A percentile compares a stretch with the other conserved stretches of the same genome.
phyloP scores from a whole-genome alignment of 2,888 invertebrate genomes.

The Drosophila nigricruria region DNA sequence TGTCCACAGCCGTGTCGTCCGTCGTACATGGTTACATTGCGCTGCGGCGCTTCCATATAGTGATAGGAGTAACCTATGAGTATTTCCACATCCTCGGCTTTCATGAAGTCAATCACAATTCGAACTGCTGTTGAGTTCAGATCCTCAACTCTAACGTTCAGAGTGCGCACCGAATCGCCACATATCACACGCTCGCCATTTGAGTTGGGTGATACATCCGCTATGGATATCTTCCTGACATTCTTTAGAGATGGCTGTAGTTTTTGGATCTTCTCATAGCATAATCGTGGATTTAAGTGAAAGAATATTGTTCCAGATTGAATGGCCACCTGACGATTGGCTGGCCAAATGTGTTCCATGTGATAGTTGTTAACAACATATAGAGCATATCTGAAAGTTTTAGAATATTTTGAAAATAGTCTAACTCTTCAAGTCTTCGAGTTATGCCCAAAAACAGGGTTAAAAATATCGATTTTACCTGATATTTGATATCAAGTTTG shows the following conservation, averaged over 20 bases:
- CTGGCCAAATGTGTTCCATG: slow-evolving; percentile 88
- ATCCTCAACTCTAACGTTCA: slow-evolving; percentile 84
- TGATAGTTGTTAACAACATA: slow-evolving; percentile 89
- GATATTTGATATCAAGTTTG: too few relatives aligned
- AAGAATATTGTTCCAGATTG: slow-evolving; percentile 88
- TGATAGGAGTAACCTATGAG: slow-evolving; percentile 96
- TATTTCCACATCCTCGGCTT: slow-evolving; percentile 89
- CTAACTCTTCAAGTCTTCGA: too few relatives aligned
- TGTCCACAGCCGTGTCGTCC: slow-evolving; percentile 96
- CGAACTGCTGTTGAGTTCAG: slow-evolving; percentile 85
- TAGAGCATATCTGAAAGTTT: slow-evolving; percentile 85
- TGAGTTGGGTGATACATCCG: slow-evolving; percentile 87
- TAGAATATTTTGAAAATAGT: not conserved
- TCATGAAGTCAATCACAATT: slow-evolving; percentile 88
- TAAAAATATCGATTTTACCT: too few relatives aligned
- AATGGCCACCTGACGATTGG: slow-evolving; percentile 86
- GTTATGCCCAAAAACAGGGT: too few relatives aligned
- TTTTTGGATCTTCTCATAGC: slow-evolving; percentile 87
- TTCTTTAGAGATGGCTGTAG: slow-evolving; percentile 84
- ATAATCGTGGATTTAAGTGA: slow-evolving; percentile 91
- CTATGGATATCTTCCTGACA: slow-evolving; percentile 55
- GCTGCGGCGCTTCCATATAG: slow-evolving; percentile 90
- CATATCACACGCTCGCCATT: slow-evolving; percentile 97
- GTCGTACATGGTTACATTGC: slow-evolving; percentile 93
- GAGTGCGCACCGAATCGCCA: slow-evolving; percentile 38